Conservation (phyloP, 2,113 vertebrate genomes). For the Cynocephalus volans region DNA sequence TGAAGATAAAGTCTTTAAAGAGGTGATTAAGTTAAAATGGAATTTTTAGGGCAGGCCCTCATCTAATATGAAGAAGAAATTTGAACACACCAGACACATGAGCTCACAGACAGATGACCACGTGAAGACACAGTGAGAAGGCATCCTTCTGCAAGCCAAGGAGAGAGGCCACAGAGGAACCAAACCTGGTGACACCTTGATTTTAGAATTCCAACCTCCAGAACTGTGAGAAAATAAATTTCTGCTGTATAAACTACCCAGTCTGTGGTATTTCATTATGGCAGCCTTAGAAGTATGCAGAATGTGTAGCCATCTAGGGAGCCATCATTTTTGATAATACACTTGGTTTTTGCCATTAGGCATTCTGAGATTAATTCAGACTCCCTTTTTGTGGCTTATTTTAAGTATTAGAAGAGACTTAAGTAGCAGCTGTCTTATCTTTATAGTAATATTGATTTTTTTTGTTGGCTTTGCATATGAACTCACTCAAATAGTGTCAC, state of each 20-base stretch:
- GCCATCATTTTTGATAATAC: not conserved
- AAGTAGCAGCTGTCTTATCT: not conserved
- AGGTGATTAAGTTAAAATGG: not conserved
- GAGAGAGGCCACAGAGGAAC: not conserved
- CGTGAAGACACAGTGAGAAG: not conserved
- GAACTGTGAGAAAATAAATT: not conserved
- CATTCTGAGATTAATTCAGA: constrained; percentile 9
- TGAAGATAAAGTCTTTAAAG: not conserved
- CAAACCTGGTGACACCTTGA: not conserved
- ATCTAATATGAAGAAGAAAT: not conserved
- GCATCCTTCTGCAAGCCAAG: not conserved
- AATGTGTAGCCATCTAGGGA: not conserved
- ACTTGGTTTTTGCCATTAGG: not conserved
- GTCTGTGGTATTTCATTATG: not conserved
- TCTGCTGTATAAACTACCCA: not conserved
- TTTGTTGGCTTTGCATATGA: not conserved
- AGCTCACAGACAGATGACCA: not conserved
- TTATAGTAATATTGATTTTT: not conserved
- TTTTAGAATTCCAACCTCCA: not conserved
- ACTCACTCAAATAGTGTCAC: not conserved
- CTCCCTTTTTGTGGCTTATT: not conserved
- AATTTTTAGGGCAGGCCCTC: not conserved
- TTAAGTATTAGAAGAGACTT: not conserved
- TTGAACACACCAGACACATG: not conserved
- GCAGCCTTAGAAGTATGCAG: not conserved